Evolutionary conservation across 1,140 invertebrate genomes (phyloP), one percentile per base, ranked within the genome.

Genomic region (Drosophila burlai): DNA sequence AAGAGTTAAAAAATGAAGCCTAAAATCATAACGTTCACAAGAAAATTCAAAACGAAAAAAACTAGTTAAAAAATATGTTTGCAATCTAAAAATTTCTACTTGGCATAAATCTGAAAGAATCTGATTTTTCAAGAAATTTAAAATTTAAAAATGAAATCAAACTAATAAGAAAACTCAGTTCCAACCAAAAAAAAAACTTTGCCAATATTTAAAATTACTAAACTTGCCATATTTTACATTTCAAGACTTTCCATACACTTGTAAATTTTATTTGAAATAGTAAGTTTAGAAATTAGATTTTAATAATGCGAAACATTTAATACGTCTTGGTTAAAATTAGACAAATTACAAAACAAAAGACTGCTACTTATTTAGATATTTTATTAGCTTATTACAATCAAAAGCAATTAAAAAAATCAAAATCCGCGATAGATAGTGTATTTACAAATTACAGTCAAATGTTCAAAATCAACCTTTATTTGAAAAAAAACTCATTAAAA

Each of bases 271-370:
- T 0, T 21, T 34, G 15, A 36, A 36, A 38, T 24, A 0, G 4
- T n/a, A 7, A 6, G 2, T 52, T 2, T 7, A 31, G 13, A 21
- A 38, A 21, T 24, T 9, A 3, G 24, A 3, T 24, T 24, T 16
- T 24, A 9, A 10, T 15, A 24, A 9, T 24, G 52, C 36, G 52
- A 13, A 38, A 55, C 34, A 10, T 24, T 36, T 24, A 16, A 9
- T 10, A 55, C 3, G 31, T 38, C 31, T 38, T 55, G 18, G 0
- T 8, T 13, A 4, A 24, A 18, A 16, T 24, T 38, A 2, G 1
- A 13, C 24, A 55, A 55, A 38, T 24, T 55, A 21, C 8, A 55
- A 36, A 1, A 38, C 34, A 38, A 36, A 54, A 54, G 52, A 54
- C 52, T 55, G 52, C 13, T 55, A 55, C 1, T 54, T 54, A 31